These are phyloP conservation scores for Mastacembelus armatus DNA, from an alignment of 2,797 vertebrate species.

Conservation along the genomic window DNA sequence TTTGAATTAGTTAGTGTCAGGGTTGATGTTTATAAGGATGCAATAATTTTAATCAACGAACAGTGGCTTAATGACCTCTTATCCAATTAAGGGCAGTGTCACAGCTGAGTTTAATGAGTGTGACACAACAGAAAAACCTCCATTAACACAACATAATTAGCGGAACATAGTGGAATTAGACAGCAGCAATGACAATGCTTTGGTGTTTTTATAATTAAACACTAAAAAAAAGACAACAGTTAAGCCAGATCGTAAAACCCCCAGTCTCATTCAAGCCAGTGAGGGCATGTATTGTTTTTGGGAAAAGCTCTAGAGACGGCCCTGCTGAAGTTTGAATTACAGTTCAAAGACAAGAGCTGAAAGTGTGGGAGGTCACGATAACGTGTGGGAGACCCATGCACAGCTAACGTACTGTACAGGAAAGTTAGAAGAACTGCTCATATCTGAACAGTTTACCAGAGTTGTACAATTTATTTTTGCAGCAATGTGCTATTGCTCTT, in stretches of 20 bases:
- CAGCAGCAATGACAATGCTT: constrained; percentile 60
- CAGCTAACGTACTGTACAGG: background rate
- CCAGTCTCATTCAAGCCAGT: constrained; percentile 57
- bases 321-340: constrained; percentile 61
- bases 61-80: constrained; percentile 71
- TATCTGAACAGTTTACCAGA: background rate
- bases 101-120: constrained; percentile 79
- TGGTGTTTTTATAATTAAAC: constrained; percentile 78
- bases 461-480: background rate
- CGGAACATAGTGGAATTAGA: constrained; percentile 76
- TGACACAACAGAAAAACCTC: constrained; percentile 71
- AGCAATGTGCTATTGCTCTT: background rate
- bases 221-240: constrained; percentile 76
- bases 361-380: constrained; percentile 70
- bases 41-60: constrained; percentile 66
- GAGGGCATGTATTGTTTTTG: constrained; percentile 76
- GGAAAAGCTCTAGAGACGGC: constrained; percentile 66
- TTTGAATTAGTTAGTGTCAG: constrained; percentile 32
- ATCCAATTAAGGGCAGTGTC: constrained; percentile 79
- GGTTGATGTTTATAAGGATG: constrained; percentile 51
- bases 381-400: constrained; percentile 7
- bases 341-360: constrained; percentile 67
- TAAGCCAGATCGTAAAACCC: constrained; percentile 72
- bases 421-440: too few relatives aligned
- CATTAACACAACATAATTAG: constrained; percentile 79